phyloP scores from a whole-genome alignment of 2,113 vertebrate species.

The Ardeotis arabs region DNA sequence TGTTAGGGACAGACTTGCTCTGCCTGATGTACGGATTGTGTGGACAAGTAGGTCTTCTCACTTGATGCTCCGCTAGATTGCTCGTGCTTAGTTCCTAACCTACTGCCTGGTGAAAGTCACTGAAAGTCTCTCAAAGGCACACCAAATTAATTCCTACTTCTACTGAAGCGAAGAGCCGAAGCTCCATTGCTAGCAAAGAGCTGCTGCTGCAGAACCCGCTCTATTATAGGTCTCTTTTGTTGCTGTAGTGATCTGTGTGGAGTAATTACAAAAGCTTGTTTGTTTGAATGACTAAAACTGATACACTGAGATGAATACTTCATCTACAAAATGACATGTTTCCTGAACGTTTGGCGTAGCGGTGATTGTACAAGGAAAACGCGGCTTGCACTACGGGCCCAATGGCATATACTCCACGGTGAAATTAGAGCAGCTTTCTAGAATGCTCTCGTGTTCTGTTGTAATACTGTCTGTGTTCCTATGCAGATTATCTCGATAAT shows the following conservation, averaged over 20 bases:
- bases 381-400: not conserved
- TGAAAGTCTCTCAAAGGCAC: not conserved
- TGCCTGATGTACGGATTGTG: not conserved
- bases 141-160: not conserved
- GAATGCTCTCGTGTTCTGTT: not conserved
- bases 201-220: slow-evolving; percentile 35
- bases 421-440: not conserved
- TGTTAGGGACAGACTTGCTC: not conserved
- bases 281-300: slow-evolving; percentile 31
- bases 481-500: slow-evolving; percentile 97
- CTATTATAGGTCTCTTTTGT: slow-evolving; percentile 29
- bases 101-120: not conserved
- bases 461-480: not conserved
- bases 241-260: slow-evolving; percentile 19
- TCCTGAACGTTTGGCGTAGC: not conserved
- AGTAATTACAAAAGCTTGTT: slow-evolving; percentile 59
- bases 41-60: not conserved
- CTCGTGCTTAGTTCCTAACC: not conserved
- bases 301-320: not conserved
- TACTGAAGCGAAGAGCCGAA: not conserved
- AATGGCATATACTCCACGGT: not conserved
- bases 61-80: not conserved
- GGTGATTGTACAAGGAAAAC: not conserved
- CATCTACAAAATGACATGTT: not conserved
- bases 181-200: not conserved